Conservation (phyloP, 2,113 vertebrate genomes). For the Notarius lentiginosus region DNA sequence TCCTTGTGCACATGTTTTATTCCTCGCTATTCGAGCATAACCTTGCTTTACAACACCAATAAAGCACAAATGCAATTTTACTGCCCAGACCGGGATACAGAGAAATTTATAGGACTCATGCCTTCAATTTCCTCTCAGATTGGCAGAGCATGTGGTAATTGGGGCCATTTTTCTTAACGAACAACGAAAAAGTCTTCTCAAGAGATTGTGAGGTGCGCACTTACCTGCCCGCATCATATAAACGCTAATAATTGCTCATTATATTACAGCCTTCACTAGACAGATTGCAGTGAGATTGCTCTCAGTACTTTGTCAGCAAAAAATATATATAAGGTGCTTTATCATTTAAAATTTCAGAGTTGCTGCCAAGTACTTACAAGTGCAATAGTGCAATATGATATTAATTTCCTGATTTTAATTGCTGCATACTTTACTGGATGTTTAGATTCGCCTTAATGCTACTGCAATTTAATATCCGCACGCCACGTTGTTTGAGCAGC, state of each 20-base stretch:
- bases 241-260: conserved; percentile 45
- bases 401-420: conserved; percentile 10
- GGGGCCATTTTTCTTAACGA: conserved; percentile 45
- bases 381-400: conserved; percentile 38
- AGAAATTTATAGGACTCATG: conserved; percentile 46
- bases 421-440: conserved; percentile 1
- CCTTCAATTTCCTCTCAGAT: conserved; percentile 40
- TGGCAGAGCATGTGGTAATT: conserved; percentile 40
- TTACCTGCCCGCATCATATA: conserved; percentile 26
- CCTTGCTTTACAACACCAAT: conserved; percentile 49
- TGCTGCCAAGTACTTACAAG: conserved; percentile 42
- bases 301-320: conserved; percentile 36
- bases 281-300: conserved; percentile 35
- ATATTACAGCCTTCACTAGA: conserved; percentile 42
- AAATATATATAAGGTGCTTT: conserved; percentile 18
- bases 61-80: conserved; percentile 50
- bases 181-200: conserved; percentile 26
- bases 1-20: conserved; percentile 9
- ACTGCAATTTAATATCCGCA: conserved; percentile 5
- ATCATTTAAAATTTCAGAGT: conserved; percentile 35
- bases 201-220: neutral
- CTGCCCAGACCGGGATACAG: conserved; percentile 25
- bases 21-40: conserved; percentile 12
- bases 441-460: conserved; percentile 16
- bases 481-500: conserved; percentile 8